Evolutionary conservation across 2,888 invertebrate genomes (phyloP).

Genomic region (Calliphora vomitoria): DNA sequence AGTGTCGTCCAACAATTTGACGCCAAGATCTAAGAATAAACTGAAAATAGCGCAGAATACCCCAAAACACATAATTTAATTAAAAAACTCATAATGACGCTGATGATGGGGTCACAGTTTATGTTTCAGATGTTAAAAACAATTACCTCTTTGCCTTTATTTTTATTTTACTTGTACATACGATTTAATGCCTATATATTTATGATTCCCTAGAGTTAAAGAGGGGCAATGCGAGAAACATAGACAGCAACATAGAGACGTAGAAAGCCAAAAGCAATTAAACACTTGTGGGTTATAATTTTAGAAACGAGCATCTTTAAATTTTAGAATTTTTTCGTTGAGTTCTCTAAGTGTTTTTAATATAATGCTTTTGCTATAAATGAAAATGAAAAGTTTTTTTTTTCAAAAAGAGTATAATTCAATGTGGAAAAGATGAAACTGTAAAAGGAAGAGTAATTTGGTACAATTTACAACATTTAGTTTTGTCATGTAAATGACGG

Average conservation of each 20-base stretch:
- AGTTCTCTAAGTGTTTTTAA: neutral
- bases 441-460: neutral
- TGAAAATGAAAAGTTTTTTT: neutral
- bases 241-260: neutral
- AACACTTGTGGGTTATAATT: slow-evolving; percentile 63
- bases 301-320: slow-evolving; percentile 20
- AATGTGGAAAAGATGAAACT: neutral
- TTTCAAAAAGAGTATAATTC: neutral
- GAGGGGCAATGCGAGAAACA: neutral
- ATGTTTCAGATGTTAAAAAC: slow-evolving; percentile 47
- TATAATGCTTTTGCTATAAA: neutral
- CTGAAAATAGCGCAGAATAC: slow-evolving; percentile 22
- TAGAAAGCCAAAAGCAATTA: slow-evolving; percentile 26
- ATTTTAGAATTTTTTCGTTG: slow-evolving; percentile 2
- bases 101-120: slow-evolving; percentile 65
- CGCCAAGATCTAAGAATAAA: slow-evolving; percentile 69
- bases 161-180: neutral
- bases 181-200: slow-evolving; percentile 17
- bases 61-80: slow-evolving; percentile 55
- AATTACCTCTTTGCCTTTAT: slow-evolving; percentile 48
- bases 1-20: slow-evolving; percentile 63
- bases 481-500: neutral
- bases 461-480: neutral
- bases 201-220: slow-evolving; percentile 33
- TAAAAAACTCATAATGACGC: slow-evolving; percentile 13